Evolutionary conservation across 2,888 invertebrate species (phyloP), one percentile per base, ranked within the genome.

Genomic region (Mythimna impura): DNA sequence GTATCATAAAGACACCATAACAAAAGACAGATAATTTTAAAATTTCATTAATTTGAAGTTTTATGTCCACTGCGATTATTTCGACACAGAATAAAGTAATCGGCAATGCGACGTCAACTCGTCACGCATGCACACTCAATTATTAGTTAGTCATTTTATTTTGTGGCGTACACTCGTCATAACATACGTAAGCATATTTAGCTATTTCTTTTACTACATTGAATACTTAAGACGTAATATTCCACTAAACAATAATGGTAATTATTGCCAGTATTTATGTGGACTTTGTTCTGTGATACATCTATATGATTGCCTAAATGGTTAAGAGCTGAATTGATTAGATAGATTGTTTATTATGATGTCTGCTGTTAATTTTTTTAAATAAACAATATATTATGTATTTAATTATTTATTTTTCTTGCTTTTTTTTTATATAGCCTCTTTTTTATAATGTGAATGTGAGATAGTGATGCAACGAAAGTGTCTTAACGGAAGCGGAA

Each of bases 281-380:
- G 64, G 57, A 57, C 55, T 76, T 78, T 55, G 43, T 64, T 17
- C 76, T 62, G 4, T 54, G 70, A 76, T 70, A 69, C 65, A 78
- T 57, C n/a, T 25, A 30, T 58, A 20, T 68, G 34, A 55, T 63
- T 63, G 52, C 36, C 20, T 17, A 57, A 25, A 20, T 57, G 43
- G 25, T 43, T 61, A 52, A 65, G n/a, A 61, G 9, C 12, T 43
- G 43, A 14, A 43, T 43, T 43, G 43, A 43, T 43, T 14, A 43
- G 43, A 43, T 14, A 3, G 43, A 50, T 20, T 54, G 17, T 60
- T 60, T 47, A 40, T 34, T 54, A 69, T n/a, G 40, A n/a, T 64
- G n/a, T 14, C 8, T 36, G 14, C 20, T 14, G 20, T 14, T 9
- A n/a, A 52, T 43, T 36, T 47, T 9, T 40, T 40, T 1, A 22